Evolutionary conservation across 1,140 invertebrate genomes (phyloP).

Genomic region (Papilio aristodemus): DNA sequence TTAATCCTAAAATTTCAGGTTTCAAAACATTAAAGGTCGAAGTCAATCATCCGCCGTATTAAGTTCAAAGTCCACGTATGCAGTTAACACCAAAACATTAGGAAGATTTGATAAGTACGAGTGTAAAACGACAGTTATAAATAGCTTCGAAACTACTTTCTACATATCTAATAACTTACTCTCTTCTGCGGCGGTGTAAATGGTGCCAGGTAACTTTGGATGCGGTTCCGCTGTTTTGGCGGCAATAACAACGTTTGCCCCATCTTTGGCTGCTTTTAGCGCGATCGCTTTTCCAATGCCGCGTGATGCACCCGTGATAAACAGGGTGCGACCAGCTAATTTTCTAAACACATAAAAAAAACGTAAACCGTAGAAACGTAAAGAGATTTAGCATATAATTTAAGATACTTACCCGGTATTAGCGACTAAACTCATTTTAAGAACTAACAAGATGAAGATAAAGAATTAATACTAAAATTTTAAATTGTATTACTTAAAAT

Average conservation of each 20-base stretch:
- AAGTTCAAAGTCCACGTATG: slow-evolving; percentile 52
- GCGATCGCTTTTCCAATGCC: slow-evolving; percentile 99
- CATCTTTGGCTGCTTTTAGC: slow-evolving; percentile 95
- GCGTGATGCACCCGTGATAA: slow-evolving; percentile 97
- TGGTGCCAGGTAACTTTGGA: slow-evolving; percentile 98
- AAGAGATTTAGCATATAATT: slow-evolving; percentile 22
- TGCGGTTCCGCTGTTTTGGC: slow-evolving; percentile 98
- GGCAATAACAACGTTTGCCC: slow-evolving; percentile 96
- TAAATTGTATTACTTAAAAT: slow-evolving; percentile 2
- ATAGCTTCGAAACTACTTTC: slow-evolving; percentile 5
- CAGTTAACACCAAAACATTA: background rate
- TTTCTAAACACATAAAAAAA: slow-evolving; percentile 82
- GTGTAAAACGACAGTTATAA: background rate
- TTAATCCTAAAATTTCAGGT: background rate
- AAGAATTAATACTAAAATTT: slow-evolving; percentile 35
- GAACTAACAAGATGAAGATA: slow-evolving; percentile 29
- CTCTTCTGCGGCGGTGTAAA: slow-evolving; percentile 98
- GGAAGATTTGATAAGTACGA: background rate
- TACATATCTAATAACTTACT: slow-evolving; percentile 81
- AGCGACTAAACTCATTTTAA: slow-evolving; percentile 72
- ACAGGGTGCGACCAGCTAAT: slow-evolving; percentile 94
- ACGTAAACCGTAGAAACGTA: slow-evolving; percentile 45
- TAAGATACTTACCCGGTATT: slow-evolving; percentile 68
- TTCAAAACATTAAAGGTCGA: background rate
- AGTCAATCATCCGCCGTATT: background rate